Base-by-base conservation (phyloP, 2,797 vertebrate genomes). In the Protosalanx chinensis region DNA sequence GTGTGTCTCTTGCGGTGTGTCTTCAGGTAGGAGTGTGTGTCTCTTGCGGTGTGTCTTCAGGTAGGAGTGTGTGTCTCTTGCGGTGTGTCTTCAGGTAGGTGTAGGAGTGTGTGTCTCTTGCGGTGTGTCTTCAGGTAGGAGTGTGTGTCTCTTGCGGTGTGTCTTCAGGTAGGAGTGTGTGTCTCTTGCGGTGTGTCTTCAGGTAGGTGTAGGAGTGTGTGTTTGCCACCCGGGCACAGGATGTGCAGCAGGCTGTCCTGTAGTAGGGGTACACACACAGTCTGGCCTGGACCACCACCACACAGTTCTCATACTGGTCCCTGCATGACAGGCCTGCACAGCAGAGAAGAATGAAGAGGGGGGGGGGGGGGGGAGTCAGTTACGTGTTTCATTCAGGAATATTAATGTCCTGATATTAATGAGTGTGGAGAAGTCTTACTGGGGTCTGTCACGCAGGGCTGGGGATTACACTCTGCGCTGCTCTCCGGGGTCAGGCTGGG, bases 211-310 rank as follows among this genome's bases (percentile, higher is more conserved):
- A 64, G 41, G 79, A 64, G 64, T 84, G 81, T 27, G 77, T 78
- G 72, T 82, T 82, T 30, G 79, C 72, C 33, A 75, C 72, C 0
- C 33, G 81, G 23, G 80, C 77, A 74, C 92, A 93, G 58, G 92
- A 91, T 1, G 82, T 74, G 2, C 92, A 93, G 87, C 92, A 93
- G 35, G 91, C 85, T 1, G 79, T 82, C 72, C 81, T 89, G 81
- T 93, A 93, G 85, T 93, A 93, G 0, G 86, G 72, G 73, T 93
- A 93, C 62, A 93, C 76, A 61, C 92, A 93, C 63, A 93, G 84
- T 65, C 86, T 78, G 29, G 92, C 91, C 82, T 92, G 91, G 68
- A 93, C 88, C 81, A 93, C 92, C 79, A 93, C 83, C 79, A 86
- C 71, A 29, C 92, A 93, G 83, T 91, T 93, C 69, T 88, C 88